Evolutionary conservation across 2,888 invertebrate genomes (phyloP), one percentile per base, ranked within the genome.

Genomic region (Dastarcus helophoroides): DNA sequence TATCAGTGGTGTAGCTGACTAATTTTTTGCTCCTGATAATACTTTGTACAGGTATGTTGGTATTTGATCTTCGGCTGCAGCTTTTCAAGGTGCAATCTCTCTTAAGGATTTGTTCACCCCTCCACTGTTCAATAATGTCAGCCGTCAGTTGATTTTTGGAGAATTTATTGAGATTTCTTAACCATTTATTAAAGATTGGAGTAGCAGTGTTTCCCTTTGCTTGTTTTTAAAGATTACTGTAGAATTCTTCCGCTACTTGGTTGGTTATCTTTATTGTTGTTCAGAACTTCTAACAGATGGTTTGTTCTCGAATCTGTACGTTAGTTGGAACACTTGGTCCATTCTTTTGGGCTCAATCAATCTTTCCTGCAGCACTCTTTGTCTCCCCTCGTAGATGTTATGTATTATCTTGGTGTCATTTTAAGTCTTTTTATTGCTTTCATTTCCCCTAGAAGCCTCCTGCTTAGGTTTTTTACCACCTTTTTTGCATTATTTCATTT

Each of bases 31-130:
- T 4, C 32, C 22, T 4, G 38, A 35, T 6, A 40, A 16, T n/a
- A 29, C 13, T 22, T 41, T 42, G 14, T 42, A 38, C 4, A 34
- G 6, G 22, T 36, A 38, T 6, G 13, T 29, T n/a, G 41, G 40
- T 14, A 38, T 41, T 19, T 29, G 16, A 31, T 38, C 38, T 4
- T 38, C 40, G 8, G 38, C 40, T 4, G 40, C 30, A 9, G 40
- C 36, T 7, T 33, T 21, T 7, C 4, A 2, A 1, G n/a, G 9
- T 24, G 37, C 11, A n/a, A 10, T 14, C 3, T 25, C 21, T 2
- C 19, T n/a, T 6, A 38, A 23, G 8, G 13, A 10, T n/a, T 9
- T 15, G 14, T 31, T 26, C n/a, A 35, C 30, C 4, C 29, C 12
- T 16, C n/a, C n/a, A n/a, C n/a, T 23, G 26, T 10, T 25, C 23